These are phyloP conservation scores for Prunella fulvescens DNA, from an alignment of 2,113 vertebrate species.

Conservation along the genomic window DNA sequence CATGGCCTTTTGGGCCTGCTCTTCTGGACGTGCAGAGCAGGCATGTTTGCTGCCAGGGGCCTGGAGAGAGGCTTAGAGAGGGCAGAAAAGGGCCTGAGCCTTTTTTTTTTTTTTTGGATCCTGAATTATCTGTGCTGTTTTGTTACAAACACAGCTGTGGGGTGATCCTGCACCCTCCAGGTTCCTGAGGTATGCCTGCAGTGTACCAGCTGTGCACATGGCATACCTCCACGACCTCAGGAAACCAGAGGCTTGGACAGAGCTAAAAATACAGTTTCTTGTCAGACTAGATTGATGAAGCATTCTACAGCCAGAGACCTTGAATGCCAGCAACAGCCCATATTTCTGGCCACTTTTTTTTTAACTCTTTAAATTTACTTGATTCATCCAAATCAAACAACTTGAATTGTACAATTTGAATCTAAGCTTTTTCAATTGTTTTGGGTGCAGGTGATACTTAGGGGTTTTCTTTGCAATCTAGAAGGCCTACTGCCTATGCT, in stretches of 20 bases:
- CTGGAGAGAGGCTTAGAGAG: neutral
- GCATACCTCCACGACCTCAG: neutral
- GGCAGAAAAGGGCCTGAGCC: neutral
- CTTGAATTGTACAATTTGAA: neutral
- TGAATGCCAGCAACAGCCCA: neutral
- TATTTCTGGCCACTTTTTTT: neutral
- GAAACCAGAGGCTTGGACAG: neutral
- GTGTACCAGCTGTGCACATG: neutral
- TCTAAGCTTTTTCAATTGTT: neutral
- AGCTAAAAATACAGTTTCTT: slow-evolving; percentile 5
- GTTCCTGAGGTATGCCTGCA: neutral
- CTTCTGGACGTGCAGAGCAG: neutral
- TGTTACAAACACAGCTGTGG: neutral
- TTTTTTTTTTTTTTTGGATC: neutral
- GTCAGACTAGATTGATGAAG: neutral
- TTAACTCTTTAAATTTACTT: neutral
- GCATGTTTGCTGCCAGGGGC: neutral
- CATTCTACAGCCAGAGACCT: neutral
- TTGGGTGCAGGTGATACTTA: neutral
- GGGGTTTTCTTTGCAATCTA: neutral
- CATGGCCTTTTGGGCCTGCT: slow-evolving; percentile 26
- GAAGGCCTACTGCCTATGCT: neutral
- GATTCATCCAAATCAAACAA: neutral
- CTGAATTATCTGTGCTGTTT: neutral
- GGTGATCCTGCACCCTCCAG: neutral